Evolutionary conservation across 2,113 vertebrate species (phyloP).

Genomic region (Mastomys coucha): DNA sequence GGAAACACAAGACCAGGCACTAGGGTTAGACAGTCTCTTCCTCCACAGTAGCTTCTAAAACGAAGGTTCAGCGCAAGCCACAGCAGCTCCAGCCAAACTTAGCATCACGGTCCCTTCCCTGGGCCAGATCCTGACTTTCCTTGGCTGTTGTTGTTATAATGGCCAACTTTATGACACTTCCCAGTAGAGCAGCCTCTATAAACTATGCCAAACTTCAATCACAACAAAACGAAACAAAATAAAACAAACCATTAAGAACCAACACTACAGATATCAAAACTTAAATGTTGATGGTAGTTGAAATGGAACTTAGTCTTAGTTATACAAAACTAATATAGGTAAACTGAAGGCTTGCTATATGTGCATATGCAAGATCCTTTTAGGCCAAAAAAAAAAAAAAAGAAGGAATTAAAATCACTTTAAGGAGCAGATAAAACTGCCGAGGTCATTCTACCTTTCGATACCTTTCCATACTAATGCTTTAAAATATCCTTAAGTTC

Average conservation of each 20-base stretch:
- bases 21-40: constrained; percentile 33
- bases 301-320: background rate
- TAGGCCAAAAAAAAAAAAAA: background rate
- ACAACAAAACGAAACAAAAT: background rate
- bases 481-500: background rate
- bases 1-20: constrained; percentile 76
- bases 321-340: background rate
- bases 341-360: background rate
- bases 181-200: background rate
- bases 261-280: constrained; percentile 22
- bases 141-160: background rate
- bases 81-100: constrained; percentile 32
- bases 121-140: background rate
- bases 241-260: background rate
- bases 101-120: background rate
- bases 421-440: constrained; percentile 28
- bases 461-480: background rate
- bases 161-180: background rate
- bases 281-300: constrained; percentile 23
- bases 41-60: constrained; percentile 62
- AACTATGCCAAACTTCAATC: constrained; percentile 32
- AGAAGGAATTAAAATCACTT: background rate
- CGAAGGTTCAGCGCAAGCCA: constrained; percentile 47
- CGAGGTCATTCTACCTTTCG: background rate
- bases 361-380: background rate